These are phyloP conservation scores for Mongoloraphidia duomilia DNA, from an alignment of 2,888 invertebrate genomes.

Conservation along the genomic window DNA sequence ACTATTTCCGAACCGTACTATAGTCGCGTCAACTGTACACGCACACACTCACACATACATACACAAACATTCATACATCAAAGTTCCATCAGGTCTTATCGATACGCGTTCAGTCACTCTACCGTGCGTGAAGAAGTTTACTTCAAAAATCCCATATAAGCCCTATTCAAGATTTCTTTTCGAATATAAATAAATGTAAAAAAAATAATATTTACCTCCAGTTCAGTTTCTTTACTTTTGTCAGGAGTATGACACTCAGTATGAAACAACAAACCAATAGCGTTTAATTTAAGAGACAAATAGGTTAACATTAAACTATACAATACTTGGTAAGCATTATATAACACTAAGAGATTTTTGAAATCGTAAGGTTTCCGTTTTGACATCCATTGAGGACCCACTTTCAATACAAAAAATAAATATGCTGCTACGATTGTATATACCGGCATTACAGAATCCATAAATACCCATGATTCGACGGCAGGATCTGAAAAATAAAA, in stretches of 20 bases:
- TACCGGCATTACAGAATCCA: slow-evolving; percentile 61
- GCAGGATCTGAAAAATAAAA: slow-evolving; percentile 46
- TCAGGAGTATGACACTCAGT: slow-evolving; percentile 15
- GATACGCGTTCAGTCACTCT: too few species aligned
- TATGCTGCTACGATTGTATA: slow-evolving; percentile 48
- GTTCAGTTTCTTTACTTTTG: too few species aligned
- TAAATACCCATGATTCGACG: slow-evolving; percentile 62
- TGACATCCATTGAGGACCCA: slow-evolving; percentile 63
- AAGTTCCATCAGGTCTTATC: too few species aligned
- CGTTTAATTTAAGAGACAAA: slow-evolving; percentile 23
- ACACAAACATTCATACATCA: too few species aligned
- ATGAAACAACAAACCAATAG: slow-evolving; percentile 17
- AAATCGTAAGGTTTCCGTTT: slow-evolving; percentile 59
- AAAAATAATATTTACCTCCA: too few species aligned
- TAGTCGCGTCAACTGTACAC: too few species aligned
- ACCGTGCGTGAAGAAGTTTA: too few species aligned
- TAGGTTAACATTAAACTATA: slow-evolving; percentile 62
- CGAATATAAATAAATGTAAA: too few species aligned
- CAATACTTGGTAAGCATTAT: slow-evolving; percentile 79
- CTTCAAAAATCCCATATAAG: too few species aligned
- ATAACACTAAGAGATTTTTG: slow-evolving; percentile 55
- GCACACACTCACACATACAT: too few species aligned
- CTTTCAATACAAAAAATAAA: slow-evolving; percentile 56
- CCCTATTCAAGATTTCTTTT: too few species aligned
- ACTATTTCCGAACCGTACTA: too few species aligned